Conservation (phyloP, 2,888 invertebrate genomes). For the Agrochola lychnidis region DNA sequence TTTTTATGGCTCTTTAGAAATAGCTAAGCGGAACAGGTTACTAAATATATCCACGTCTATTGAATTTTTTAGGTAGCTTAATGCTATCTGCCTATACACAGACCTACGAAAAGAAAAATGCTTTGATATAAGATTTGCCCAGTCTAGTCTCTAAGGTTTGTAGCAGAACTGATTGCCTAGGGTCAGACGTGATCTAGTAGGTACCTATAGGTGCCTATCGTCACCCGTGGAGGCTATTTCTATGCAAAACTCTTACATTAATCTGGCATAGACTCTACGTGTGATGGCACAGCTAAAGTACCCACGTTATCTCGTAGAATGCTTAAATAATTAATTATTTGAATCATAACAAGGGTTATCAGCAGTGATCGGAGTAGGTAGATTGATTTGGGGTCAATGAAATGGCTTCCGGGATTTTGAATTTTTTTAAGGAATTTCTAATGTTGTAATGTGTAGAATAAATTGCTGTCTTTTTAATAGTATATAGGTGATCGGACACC, state of each 20-base stretch:
- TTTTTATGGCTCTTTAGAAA: too few species aligned
- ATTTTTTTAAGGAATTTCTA: too few species aligned
- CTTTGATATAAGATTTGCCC: background rate
- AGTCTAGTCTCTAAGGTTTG: background rate
- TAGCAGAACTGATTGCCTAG: background rate
- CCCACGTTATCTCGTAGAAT: background rate
- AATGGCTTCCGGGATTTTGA: too few species aligned
- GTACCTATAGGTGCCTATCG: too few species aligned
- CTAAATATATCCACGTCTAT: too few species aligned
- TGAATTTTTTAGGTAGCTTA: too few species aligned
- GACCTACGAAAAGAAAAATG: background rate
- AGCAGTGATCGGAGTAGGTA: too few species aligned
- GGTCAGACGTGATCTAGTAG: background rate
- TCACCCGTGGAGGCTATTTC: background rate
- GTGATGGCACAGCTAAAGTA: background rate
- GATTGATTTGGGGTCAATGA: too few species aligned
- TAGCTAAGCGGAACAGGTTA: too few species aligned
- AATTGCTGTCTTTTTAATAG: too few species aligned
- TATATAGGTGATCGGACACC: too few species aligned
- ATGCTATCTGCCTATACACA: background rate
- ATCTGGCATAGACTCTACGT: background rate
- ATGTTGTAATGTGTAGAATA: too few species aligned
- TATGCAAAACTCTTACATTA: constrained; percentile 17
- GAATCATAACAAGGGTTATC: background rate
- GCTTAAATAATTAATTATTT: background rate